phyloP scores from a whole-genome alignment of 2,797 vertebrate species.

The Enteromius trimaculatus region DNA sequence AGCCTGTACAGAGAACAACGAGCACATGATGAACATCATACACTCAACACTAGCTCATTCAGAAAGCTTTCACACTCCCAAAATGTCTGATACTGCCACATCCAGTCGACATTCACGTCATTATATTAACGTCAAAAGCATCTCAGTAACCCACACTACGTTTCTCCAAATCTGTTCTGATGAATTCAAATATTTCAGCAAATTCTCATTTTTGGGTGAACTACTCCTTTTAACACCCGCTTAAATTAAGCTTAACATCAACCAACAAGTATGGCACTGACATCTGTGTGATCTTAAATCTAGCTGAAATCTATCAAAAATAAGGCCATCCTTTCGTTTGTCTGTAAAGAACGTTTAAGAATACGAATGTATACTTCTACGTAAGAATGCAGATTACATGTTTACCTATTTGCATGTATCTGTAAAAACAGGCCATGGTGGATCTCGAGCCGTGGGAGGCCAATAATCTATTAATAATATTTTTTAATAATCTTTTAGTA shows the following conservation, averaged over 20 bases:
- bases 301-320: neutral
- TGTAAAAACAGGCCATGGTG: no score
- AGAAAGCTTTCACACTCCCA: neutral
- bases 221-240: neutral
- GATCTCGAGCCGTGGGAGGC: no score
- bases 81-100: neutral
- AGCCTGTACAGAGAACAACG: slow-evolving; percentile 38
- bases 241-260: neutral
- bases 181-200: neutral
- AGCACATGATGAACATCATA: neutral
- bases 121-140: neutral
- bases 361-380: no score
- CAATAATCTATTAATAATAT: no score
- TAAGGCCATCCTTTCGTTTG: no score
- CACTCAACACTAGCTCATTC: neutral
- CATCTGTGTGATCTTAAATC: neutral
- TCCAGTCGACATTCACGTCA: neutral
- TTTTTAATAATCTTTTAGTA: no score
- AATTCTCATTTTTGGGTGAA: neutral
- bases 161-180: neutral
- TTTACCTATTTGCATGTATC: neutral
- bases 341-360: no score
- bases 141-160: neutral
- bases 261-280: neutral
- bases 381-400: no score